phyloP scores from a whole-genome alignment of 2,797 vertebrate species.

The Telmatherina bonti region DNA sequence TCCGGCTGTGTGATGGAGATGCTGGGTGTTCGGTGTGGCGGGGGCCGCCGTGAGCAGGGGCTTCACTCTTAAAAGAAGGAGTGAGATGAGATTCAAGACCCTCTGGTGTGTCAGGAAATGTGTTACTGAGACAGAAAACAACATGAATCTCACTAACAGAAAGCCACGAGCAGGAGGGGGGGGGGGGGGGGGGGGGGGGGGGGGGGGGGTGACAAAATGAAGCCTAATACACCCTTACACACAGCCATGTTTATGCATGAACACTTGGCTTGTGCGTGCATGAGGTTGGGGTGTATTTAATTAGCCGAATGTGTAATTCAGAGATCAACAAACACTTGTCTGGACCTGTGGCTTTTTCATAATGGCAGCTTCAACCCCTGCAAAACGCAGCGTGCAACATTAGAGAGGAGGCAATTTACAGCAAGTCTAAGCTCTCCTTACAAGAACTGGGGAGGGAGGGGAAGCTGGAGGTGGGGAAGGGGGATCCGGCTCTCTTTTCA shows the following conservation, averaged over 20 bases:
- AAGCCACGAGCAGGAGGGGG: constrained; percentile 3
- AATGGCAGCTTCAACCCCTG: constrained; percentile 57
- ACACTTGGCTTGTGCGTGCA: constrained; percentile 26
- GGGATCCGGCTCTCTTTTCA: constrained; percentile 89
- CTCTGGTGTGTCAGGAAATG: constrained; percentile 40
- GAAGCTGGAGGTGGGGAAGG: constrained; percentile 46
- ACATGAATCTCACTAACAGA: constrained; percentile 26
- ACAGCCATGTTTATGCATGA: constrained; percentile 60
- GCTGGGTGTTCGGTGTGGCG: constrained; percentile 53
- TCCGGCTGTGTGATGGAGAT: constrained; percentile 62
- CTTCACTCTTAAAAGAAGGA: constrained; percentile 65
- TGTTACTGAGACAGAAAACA: constrained; percentile 30
- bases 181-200: neutral
- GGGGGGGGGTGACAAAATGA: constrained; percentile 43
- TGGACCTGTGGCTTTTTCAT: constrained; percentile 68
- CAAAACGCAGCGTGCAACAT: constrained; percentile 62
- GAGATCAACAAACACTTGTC: constrained; percentile 75
- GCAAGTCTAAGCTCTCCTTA: constrained; percentile 61
- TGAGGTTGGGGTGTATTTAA: constrained; percentile 59
- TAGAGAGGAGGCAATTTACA: constrained; percentile 71
- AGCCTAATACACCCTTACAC: constrained; percentile 26
- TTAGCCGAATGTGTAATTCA: constrained; percentile 73
- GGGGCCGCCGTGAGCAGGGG: constrained; percentile 50
- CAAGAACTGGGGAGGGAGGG: constrained; percentile 59
- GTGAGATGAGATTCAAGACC: constrained; percentile 45